Evolutionary conservation across 2,797 vertebrate species (phyloP), one percentile per base, ranked within the genome.

Genomic region (Furcifer pardalis): DNA sequence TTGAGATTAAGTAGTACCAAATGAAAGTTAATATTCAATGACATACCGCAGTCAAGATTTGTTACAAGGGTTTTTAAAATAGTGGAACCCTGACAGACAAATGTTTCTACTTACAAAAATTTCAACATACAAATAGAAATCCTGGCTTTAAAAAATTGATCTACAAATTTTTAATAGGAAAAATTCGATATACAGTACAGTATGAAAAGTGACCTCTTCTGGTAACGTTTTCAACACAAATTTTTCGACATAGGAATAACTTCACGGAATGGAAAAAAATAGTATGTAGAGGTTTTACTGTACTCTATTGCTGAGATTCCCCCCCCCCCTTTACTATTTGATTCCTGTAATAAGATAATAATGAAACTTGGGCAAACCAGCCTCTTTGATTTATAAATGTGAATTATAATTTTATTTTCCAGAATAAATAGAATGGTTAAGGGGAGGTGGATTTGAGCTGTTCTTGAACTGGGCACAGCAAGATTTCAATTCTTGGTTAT

Each of bases 1-100:
- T n/a, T n/a, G n/a, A 91, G 90, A 95, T 94, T 93, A 95, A 96
- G 93, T 94, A 90, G 94, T 90, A 91, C 93, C 92, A 95, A 95
- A 94, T 94, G 93, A 95, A 94, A 94, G 91, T 89, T 94, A 93
- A 94, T 90, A 84, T 91, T 93, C 91, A 92, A 81, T 89, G 88
- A 93, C 95, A 86, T 35, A 15, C 93, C 81, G 68, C 83, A 84
- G 91, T 90, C 89, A 86, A 87, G 90, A 83, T 94, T 94, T 92
- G 92, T 92, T 93, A 75, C 86, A 89, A 42, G 32, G 93, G 91
- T 88, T 74, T 85, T 90, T 91, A 84, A 46, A 46, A n/a, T 87
- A n/a, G n/a, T n/a, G n/a, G n/a, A n/a, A n/a, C n/a, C n/a, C n/a
- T n/a, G n/a, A n/a, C n/a, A n/a, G n/a, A n/a, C n/a, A n/a, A n/a